Evolutionary conservation across 2,888 invertebrate genomes (phyloP).

Genomic region (Notocelia uddmanniana): DNA sequence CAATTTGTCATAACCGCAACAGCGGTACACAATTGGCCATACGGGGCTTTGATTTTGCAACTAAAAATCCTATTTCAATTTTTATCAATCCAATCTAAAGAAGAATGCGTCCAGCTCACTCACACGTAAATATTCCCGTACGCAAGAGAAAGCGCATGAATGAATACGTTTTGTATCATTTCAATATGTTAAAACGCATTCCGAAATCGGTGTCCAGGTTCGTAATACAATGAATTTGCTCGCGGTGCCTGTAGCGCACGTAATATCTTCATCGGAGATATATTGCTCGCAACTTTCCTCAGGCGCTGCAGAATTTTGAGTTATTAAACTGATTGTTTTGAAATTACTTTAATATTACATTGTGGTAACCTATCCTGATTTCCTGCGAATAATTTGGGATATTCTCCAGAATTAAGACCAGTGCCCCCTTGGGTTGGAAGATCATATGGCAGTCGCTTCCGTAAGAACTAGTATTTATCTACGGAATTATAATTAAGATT

Average conservation of each 20-base stretch:
- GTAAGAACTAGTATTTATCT: too few species aligned
- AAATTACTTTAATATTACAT: too few species aligned
- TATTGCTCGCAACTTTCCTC: conserved; percentile 28
- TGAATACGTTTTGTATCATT: neutral
- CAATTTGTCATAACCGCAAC: conserved; percentile 34
- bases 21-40: conserved; percentile 26
- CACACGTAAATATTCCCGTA: neutral
- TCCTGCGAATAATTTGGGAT: too few species aligned
- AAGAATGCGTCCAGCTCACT: neutral
- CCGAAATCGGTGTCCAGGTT: neutral
- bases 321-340: neutral
- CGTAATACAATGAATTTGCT: conserved; percentile 14
- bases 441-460: too few species aligned
- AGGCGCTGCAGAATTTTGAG: conserved; percentile 18
- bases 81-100: neutral
- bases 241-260: conserved; percentile 17
- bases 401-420: too few species aligned
- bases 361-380: too few species aligned
- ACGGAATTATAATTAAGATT: too few species aligned
- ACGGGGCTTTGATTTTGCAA: neutral
- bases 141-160: neutral
- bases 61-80: neutral
- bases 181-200: neutral
- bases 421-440: too few species aligned
- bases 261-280: conserved; percentile 29